Evolutionary conservation across 2,113 vertebrate species (phyloP).

Genomic region (Sylvia atricapilla): DNA sequence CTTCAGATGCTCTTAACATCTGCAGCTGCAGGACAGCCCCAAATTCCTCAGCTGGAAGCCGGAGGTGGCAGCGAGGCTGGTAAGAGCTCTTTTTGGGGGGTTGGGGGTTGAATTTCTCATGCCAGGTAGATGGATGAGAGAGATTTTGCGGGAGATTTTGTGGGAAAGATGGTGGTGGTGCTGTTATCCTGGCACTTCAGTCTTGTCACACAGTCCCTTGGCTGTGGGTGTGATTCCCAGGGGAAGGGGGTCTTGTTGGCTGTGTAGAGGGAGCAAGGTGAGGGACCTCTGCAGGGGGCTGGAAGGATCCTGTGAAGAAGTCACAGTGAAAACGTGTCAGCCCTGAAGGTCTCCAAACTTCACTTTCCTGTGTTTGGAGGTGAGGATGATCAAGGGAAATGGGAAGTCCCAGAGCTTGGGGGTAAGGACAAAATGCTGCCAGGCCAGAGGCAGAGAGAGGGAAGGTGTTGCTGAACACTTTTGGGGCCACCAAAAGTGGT

Average conservation of each 20-base stretch:
- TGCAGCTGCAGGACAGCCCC: conserved; percentile 16
- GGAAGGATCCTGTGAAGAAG: neutral
- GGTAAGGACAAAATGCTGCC: neutral
- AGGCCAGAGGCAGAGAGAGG: neutral
- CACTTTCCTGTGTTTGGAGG: neutral
- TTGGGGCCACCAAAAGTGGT: neutral
- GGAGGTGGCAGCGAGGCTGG: neutral
- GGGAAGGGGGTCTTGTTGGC: neutral
- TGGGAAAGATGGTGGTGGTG: neutral
- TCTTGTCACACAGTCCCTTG: neutral
- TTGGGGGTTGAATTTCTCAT: neutral
- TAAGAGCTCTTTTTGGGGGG: neutral
- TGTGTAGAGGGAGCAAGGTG: neutral
- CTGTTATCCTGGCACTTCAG: neutral
- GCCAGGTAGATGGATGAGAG: neutral
- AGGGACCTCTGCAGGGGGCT: neutral
- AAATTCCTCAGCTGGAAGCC: neutral
- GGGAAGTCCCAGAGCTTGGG: neutral
- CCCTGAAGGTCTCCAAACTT: neutral
- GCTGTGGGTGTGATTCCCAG: neutral
- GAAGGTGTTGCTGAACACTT: neutral
- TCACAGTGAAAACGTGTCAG: neutral
- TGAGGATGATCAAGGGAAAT: neutral
- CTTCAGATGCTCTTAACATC: conserved; percentile 43
- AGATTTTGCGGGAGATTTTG: neutral